Base-by-base conservation (phyloP, 2,797 vertebrate species). In the Aeoliscus strigatus region DNA sequence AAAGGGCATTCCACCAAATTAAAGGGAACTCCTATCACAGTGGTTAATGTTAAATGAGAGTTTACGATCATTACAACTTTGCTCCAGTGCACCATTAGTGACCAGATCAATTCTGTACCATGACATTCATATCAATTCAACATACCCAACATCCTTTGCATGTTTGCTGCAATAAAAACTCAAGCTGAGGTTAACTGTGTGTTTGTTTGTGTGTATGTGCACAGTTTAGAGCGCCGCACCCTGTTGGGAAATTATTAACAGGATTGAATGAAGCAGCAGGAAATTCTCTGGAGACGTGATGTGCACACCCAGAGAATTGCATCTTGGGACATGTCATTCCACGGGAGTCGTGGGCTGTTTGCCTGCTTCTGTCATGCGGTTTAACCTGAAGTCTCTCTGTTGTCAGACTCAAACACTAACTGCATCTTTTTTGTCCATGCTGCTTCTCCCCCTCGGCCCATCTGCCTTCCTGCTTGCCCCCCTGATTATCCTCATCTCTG, bases 161-260 rank as follows among this genome's bases (percentile, higher is more conserved):
- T 39, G 26, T 49, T 9, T 43, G 10, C 44, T n/a, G n/a, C n/a
- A n/a, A n/a, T n/a, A n/a, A n/a, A n/a, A n/a, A n/a, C n/a, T n/a
- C n/a, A n/a, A n/a, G n/a, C n/a, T n/a, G n/a, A n/a, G n/a, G n/a
- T n/a, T n/a, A n/a, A 6, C 44, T 14, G 17, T 40, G 27, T 32
- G 14, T 43, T 27, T 25, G 39, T 41, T 12, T 31, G 36, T 39
- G 21, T 39, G 14, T 49, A 17, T 40, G 34, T 21, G 38, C 11
- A 48, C 11, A 7, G 36, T 28, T 41, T 16, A 47, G 28, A 44
- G 33, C 1, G 2, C 12, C 38, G 47, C 36, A 59, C 44, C 48
- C 53, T 62, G 58, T 55, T 47, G 60, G 43, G 46, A 57, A 51
- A 71, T 70, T 72, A 70, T 72, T 72, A 73, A 53, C 35, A 59